phyloP scores from a whole-genome alignment of 1,140 invertebrate species.

The Aphidius gifuensis region DNA sequence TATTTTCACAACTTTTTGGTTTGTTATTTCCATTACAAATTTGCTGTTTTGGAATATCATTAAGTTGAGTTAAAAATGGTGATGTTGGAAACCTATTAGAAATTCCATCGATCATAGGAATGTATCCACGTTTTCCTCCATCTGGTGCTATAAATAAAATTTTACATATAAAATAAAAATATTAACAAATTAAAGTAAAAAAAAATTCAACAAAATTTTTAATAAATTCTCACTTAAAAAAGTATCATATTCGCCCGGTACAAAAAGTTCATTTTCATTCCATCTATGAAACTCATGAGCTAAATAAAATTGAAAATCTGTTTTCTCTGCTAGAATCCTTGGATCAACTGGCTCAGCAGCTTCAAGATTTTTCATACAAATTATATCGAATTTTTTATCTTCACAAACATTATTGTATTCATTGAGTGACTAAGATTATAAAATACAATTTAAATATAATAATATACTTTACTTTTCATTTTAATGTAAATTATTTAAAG shows the following conservation, averaged over 20 bases:
- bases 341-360: conserved; percentile 2
- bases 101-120: conserved; percentile 3
- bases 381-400: neutral
- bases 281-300: neutral
- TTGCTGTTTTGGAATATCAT: conserved; percentile 1
- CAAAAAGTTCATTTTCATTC: conserved; percentile 4
- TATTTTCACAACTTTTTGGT: neutral
- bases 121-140: neutral
- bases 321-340: neutral
- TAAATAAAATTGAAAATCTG: conserved; percentile 14
- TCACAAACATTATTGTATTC: conserved; percentile 11
- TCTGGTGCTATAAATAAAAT: neutral
- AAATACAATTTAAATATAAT: too few species aligned
- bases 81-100: conserved; percentile 11
- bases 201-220: neutral
- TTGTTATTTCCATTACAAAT: conserved; percentile 6
- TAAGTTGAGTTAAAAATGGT: conserved; percentile 11
- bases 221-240: conserved; percentile 10
- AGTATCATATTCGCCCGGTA: conserved; percentile 13
- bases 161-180: neutral
- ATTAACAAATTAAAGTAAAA: neutral
- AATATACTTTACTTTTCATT: too few species aligned
- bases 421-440: conserved; percentile 13
- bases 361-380: conserved; percentile 16
- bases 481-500: too few species aligned